Conservation (phyloP, 2,113 vertebrate species). For the Pygoscelis adeliae region DNA sequence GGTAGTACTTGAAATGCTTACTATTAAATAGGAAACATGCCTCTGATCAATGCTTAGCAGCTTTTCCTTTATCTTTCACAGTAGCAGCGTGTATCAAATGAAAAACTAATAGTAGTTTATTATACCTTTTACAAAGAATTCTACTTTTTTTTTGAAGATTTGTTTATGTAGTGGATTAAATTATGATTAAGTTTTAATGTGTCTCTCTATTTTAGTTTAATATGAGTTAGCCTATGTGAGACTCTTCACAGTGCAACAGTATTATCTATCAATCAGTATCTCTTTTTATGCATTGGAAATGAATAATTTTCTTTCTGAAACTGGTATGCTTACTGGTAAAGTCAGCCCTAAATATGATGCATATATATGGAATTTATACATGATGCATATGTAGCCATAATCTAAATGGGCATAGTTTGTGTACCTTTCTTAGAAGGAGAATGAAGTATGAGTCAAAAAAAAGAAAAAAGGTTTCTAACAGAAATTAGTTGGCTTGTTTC, state of each 20-base stretch:
- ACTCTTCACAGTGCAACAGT: background rate
- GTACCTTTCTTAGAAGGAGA: background rate
- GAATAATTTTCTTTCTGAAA: background rate
- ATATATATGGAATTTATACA: background rate
- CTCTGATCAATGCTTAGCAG: background rate
- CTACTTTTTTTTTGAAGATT: background rate
- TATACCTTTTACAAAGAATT: background rate
- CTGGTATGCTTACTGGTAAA: background rate
- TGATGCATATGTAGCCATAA: background rate
- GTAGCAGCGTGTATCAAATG: background rate
- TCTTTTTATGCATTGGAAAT: background rate
- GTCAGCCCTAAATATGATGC: background rate
- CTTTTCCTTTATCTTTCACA: background rate
- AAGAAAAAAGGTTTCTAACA: background rate
- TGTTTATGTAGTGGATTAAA: background rate
- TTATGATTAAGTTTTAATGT: background rate
- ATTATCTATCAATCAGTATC: background rate
- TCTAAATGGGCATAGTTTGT: background rate
- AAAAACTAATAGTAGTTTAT: background rate
- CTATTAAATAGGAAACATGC: background rate
- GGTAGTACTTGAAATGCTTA: background rate
- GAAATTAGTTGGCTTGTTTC: background rate
- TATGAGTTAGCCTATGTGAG: background rate
- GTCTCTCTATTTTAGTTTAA: background rate
- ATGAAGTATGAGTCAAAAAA: background rate